Base-by-base conservation (phyloP, 1,140 invertebrate genomes). In the Probaryconus sp. region DNA sequence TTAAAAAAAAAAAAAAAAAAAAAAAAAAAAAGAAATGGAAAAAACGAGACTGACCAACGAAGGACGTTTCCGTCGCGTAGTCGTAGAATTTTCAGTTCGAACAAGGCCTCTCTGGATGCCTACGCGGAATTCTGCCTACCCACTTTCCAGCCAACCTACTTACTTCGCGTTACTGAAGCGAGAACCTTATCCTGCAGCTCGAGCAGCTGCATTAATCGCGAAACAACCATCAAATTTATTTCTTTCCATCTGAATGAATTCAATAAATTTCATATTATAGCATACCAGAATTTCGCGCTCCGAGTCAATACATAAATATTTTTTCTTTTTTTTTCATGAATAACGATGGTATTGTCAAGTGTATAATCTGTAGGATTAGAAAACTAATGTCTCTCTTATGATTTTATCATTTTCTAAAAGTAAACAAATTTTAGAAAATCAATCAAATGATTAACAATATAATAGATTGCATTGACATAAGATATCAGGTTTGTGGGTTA, bases 61-160 rank as follows among this genome's bases (percentile, higher is more conserved):
- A 76, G 73, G 73, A 63, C 73, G 67, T 76, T 76, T 70, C 65
- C 47, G 65, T 21, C 43, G 68, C 61, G 61, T 68, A 56, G 63
- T 67, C 42, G 65, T 70, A 67, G 73, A 37, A 67, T 76, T 70
- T 70, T 65, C 61, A 61, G 67, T 13, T 26, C 43, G 67, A 76
- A 48, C 73, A 76, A 76, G 73, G 73, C 67, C 73, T 76, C 33
- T 18, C 48, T 42, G 13, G 17, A 42, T 67, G 73, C 65, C 73
- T 76, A 76, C 67, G 67, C 68, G 63, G 63, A 63, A 76, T 76
- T 70, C 67, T 63, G 68, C 67, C 74, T 63, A 76, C 67, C 67
- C 63, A 64, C 68, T 71, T 71, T 43, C 67, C 67, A 42, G 40
- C 42, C 73, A 70, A 76, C 73, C 65, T 76, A 70, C 73, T 70